Percentiles rank a stretch among this genome's conserved stretches.
These are phyloP conservation scores for Cryptomyrus ogoouensis DNA, from an alignment of 2,113 vertebrate species.

Conservation along the genomic window DNA sequence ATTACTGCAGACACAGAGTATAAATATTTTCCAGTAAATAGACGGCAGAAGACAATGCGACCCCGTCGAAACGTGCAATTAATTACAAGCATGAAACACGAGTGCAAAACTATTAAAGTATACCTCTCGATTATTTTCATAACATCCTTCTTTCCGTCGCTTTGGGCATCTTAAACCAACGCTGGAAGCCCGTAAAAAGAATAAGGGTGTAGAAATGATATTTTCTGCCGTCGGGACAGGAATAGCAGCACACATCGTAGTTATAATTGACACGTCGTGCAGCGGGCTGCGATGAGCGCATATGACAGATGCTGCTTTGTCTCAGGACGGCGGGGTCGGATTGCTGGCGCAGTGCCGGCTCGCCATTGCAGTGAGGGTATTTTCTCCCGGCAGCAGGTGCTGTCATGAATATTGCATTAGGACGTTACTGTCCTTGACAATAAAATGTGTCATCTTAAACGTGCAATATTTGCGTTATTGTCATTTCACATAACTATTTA, in stretches of 20 bases:
- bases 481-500: neutral
- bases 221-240: neutral
- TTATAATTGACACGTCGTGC: neutral
- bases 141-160: neutral
- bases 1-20: neutral
- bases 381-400: neutral
- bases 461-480: neutral
- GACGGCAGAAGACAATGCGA: neutral
- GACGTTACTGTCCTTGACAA: neutral
- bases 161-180: no score
- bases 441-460: neutral
- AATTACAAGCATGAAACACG: neutral
- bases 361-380: neutral
- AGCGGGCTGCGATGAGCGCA: neutral
- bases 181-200: neutral
- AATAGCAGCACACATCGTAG: neutral
- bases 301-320: neutral
- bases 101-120: neutral
- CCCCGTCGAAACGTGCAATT: neutral
- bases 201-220: neutral
- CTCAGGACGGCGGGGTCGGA: neutral
- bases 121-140: neutral
- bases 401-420: neutral
- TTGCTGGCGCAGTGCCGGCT: neutral
- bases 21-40: neutral